These are phyloP conservation scores for Microcebus ravelobensis DNA, from an alignment of 2,113 vertebrate genomes.

Conservation along the genomic window DNA sequence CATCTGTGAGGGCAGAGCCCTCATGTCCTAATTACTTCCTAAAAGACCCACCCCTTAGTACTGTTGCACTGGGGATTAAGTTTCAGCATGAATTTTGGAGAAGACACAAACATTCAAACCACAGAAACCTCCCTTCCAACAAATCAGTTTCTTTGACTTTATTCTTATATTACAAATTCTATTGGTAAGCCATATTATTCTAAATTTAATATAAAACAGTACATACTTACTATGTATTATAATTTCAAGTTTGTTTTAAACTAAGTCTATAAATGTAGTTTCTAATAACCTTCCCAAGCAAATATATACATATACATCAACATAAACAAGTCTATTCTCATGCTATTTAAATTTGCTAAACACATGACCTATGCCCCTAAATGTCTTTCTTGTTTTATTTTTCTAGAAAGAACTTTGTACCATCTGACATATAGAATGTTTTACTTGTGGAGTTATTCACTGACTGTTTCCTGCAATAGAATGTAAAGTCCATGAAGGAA, in stretches of 20 bases:
- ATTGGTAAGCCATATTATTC: neutral
- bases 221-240: neutral
- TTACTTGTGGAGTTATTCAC: neutral
- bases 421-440: neutral
- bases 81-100: neutral
- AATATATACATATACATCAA: neutral
- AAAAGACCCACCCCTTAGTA: neutral
- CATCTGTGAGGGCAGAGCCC: neutral
- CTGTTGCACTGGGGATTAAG: neutral
- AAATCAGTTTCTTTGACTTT: neutral
- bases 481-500: neutral
- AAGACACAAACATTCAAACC: neutral
- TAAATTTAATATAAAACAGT: slow-evolving; percentile 29
- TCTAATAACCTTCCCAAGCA: neutral
- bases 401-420: neutral
- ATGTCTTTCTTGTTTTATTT: neutral
- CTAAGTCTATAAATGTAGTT: neutral
- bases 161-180: neutral
- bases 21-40: neutral
- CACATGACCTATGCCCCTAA: neutral
- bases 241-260: neutral
- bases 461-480: neutral
- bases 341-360: neutral
- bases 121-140: neutral
- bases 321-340: neutral